Evolutionary conservation across 2,797 vertebrate genomes (phyloP).

Genomic region (Siniperca obscura): DNA sequence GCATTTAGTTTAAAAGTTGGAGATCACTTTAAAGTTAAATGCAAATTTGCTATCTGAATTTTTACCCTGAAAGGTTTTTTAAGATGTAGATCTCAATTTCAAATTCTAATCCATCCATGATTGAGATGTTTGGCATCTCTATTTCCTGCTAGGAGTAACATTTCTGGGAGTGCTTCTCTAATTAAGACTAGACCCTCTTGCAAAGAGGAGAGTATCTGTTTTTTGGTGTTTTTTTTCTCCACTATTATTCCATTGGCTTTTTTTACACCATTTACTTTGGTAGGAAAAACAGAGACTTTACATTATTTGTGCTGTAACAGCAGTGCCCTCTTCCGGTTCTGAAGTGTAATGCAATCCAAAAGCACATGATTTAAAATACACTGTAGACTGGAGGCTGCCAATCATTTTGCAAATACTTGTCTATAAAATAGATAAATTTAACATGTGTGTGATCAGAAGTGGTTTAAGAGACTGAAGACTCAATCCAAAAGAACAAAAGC

Average conservation of each 20-base stretch:
- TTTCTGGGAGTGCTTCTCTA: not conserved
- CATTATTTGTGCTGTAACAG: not conserved
- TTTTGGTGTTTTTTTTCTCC: not conserved
- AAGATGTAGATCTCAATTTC: not conserved
- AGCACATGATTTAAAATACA: not conserved
- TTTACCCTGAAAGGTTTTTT: not conserved
- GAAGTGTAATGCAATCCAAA: not conserved
- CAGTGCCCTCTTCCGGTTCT: slow-evolving; percentile 13
- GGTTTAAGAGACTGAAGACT: no score
- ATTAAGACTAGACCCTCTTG: not conserved
- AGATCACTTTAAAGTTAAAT: not conserved
- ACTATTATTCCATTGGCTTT: not conserved
- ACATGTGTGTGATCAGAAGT: no score
- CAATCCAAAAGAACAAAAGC: no score
- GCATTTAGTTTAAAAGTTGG: not conserved
- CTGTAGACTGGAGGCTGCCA: not conserved
- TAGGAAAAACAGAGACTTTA: not conserved
- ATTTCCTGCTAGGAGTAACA: not conserved
- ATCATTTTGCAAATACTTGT: not conserved
- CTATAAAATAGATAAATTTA: not conserved
- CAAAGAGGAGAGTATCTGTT: not conserved
- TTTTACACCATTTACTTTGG: not conserved
- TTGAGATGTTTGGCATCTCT: not conserved
- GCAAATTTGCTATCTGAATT: not conserved
- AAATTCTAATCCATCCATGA: not conserved